phyloP scores from a whole-genome alignment of 92 coral and sea anemone species.

The Actinernus sp. region DNA sequence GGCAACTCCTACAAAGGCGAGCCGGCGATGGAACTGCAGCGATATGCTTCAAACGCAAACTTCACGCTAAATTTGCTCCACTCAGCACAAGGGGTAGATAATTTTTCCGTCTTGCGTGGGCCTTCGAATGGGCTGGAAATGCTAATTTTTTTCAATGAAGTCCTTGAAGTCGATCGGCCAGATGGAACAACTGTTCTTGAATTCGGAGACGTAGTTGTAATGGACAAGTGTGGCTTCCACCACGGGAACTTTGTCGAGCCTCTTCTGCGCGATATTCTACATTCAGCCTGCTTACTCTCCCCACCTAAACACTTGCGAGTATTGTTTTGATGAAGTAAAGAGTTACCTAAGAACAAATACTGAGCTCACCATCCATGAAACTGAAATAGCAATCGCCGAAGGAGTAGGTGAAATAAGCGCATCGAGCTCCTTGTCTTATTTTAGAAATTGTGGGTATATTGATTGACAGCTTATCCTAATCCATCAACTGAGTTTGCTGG shows the following conservation, averaged over 20 bases:
- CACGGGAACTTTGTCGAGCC: conserved; percentile 46
- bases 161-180: conserved; percentile 22
- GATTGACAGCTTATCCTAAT: conserved; percentile 48
- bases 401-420: conserved; percentile 25
- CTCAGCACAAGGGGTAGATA: conserved; percentile 43
- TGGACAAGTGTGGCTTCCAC: conserved; percentile 64
- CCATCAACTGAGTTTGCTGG: no score
- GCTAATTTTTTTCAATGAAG: conserved; percentile 45
- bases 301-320: conserved; percentile 5
- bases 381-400: conserved; percentile 41
- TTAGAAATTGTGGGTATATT: conserved; percentile 31
- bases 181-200: conserved; percentile 54
- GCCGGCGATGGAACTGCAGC: conserved; percentile 58
- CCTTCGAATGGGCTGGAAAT: conserved; percentile 56
- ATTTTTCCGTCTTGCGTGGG: conserved; percentile 16
- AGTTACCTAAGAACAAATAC: conserved; percentile 26
- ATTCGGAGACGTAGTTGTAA: conserved; percentile 37
- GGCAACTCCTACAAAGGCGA: conserved; percentile 55
- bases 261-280: conserved; percentile 10
- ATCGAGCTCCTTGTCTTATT: conserved; percentile 23
- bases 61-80: conserved; percentile 56
- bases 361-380: conserved; percentile 16
- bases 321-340: conserved; percentile 39
- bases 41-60: conserved; percentile 66
- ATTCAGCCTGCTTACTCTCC: neutral